These are phyloP conservation scores for Chrysocyon brachyurus DNA, from an alignment of 2,797 vertebrate genomes.

Conservation along the genomic window DNA sequence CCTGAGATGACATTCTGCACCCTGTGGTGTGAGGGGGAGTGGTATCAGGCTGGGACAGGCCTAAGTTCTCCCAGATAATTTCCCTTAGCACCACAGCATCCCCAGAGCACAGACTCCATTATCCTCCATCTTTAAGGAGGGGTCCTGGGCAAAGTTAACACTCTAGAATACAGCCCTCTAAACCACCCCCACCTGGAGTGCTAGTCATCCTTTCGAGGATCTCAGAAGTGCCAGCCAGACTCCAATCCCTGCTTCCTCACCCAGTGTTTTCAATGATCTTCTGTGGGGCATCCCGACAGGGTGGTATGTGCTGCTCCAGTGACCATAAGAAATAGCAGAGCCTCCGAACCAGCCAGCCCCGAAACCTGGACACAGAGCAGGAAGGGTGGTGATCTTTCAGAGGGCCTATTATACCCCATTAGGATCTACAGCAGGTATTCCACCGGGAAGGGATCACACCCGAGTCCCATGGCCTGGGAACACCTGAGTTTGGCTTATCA, in stretches of 20 bases:
- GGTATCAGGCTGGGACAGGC: background rate
- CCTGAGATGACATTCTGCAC: conserved; percentile 69
- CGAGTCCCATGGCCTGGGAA: background rate
- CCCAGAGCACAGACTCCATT: background rate
- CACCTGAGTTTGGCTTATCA: background rate
- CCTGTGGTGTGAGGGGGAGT: conserved; percentile 54
- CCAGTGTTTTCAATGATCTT: conserved; percentile 89
- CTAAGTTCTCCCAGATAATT: background rate
- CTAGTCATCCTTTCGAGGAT: background rate
- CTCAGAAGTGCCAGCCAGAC: background rate
- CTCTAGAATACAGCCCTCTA: background rate
- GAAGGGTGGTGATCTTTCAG: background rate
- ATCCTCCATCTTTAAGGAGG: background rate
- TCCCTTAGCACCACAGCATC: background rate
- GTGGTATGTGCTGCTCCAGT: conserved; percentile 88
- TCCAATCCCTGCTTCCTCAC: conserved; percentile 85
- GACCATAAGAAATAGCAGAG: conserved; percentile 92
- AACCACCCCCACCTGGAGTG: background rate
- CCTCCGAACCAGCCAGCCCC: conserved; percentile 96
- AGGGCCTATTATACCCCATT: no score
- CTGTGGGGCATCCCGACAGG: conserved; percentile 81
- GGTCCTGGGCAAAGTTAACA: background rate
- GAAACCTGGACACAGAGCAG: conserved; percentile 89
- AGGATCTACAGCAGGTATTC: background rate
- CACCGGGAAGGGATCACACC: background rate